Evolutionary conservation across 2,113 vertebrate species (phyloP), one percentile per base, ranked within the genome.

Genomic region (Synodontis membranacea): DNA sequence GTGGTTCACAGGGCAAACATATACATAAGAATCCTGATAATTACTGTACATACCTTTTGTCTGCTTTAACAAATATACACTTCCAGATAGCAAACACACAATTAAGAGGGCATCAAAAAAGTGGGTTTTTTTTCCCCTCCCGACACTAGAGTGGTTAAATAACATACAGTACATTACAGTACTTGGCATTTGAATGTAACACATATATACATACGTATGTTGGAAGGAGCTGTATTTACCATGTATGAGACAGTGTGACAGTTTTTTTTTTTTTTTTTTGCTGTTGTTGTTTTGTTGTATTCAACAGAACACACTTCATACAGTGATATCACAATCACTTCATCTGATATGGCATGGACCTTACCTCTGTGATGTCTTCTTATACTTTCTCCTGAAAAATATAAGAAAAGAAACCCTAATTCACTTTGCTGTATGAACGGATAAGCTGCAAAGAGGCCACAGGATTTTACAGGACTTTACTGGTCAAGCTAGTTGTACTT

Each of bases 361-460:
- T 96, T 96, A 97, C 96, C 96, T 97, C 93, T 97, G 96, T 84
- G 96, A 97, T 4, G 96, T 97, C 96, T 97, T 97, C 96, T 97
- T 97, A 89, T 97, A 97, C 94, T 97, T 97, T 92, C 96, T 95
- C 95, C 96, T 97, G 91, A 93, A 95, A 68, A 94, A 95, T 86
- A 95, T 89, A 94, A 91, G 93, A 72, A 87, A 66, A 80, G 48
- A 60, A 23, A n/a, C 3, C 60, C 4, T 66, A n/a, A 39, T 85
- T 82, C 11, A 52, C 39, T 64, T 25, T 60, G n/a, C 42, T 70
- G 54, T 64, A 14, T 62, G 31, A 78, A 54, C 25, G 79, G 42
- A 74, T 66, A 42, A 37, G 2, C 50, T 80, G 78, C 2, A 80
- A 39, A 25, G 10, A 28, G 23, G 31, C 25, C 23, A 72, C 8